These are phyloP conservation scores for Eidolon dupreanum DNA, from an alignment of 2,797 vertebrate species.

Conservation along the genomic window DNA sequence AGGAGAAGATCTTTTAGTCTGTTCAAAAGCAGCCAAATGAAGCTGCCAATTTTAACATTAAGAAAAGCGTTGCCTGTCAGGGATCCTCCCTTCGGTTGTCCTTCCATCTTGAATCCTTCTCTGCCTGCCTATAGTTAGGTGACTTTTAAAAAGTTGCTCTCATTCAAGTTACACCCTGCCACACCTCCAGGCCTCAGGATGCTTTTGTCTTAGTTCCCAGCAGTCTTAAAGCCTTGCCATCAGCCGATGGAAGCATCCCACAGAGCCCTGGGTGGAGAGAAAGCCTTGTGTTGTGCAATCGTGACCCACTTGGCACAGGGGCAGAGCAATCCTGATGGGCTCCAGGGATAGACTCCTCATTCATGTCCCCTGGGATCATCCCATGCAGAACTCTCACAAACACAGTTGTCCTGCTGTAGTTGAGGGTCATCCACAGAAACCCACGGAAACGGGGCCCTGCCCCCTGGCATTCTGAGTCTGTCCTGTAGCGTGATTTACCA, in stretches of 20 bases:
- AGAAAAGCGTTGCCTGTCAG: neutral
- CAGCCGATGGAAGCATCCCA: neutral
- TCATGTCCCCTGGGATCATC: neutral
- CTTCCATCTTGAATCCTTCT: neutral
- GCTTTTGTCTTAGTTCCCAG: conserved; percentile 23
- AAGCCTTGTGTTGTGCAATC: conserved; percentile 16
- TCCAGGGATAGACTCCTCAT: neutral
- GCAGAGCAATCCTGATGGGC: neutral
- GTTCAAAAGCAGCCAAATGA: neutral
- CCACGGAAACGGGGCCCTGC: neutral
- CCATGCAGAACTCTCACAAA: neutral
- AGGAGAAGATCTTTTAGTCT: neutral
- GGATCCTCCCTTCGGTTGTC: neutral
- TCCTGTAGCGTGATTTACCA: conserved; percentile 25
- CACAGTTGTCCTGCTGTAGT: neutral
- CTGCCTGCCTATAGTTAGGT: neutral
- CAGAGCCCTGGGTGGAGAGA: conserved; percentile 49
- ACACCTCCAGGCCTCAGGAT: conserved; percentile 13
- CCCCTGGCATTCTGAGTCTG: neutral
- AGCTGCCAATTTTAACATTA: neutral
- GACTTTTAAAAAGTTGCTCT: conserved; percentile 21
- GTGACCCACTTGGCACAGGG: conserved; percentile 69
- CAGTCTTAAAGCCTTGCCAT: conserved; percentile 1
- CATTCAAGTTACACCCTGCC: conserved; percentile 47
- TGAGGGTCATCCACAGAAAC: neutral